phyloP scores from a whole-genome alignment of 2,797 vertebrate species.

The Tenualosa ilisha region DNA sequence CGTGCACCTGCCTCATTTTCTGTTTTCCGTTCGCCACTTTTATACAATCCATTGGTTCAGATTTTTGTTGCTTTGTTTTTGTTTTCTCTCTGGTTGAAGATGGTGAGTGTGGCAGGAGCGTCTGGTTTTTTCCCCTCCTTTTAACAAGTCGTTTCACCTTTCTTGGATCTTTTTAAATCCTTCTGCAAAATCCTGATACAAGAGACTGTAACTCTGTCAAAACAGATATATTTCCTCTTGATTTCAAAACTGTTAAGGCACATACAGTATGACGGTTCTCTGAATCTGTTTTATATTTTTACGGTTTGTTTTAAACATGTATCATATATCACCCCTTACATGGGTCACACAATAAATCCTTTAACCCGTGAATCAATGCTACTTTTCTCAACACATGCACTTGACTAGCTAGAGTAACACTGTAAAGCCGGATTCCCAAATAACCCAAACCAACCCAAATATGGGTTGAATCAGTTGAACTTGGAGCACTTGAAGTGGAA shows the following conservation, averaged over 20 bases:
- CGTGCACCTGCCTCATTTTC: background rate
- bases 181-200: background rate
- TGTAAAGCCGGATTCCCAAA: background rate
- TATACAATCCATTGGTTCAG: background rate
- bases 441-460: background rate
- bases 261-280: background rate
- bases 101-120: background rate
- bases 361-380: background rate
- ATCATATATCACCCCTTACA: slow-evolving; percentile 22
- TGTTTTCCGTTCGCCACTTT: background rate
- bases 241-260: slow-evolving; percentile 6
- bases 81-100: background rate
- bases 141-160: background rate
- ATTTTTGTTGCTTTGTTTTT: background rate
- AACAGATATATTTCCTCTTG: background rate
- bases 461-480: background rate
- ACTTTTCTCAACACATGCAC: background rate
- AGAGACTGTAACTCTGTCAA: slow-evolving; percentile 19
- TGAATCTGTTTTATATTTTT: slow-evolving; percentile 23
- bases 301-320: slow-evolving; percentile 25
- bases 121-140: background rate
- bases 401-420: background rate
- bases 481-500: background rate
- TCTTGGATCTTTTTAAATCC: slow-evolving; percentile 2
- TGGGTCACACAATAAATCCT: slow-evolving; percentile 17